Percentiles rank a stretch among this genome's conserved stretches.
Evolutionary conservation across 2,797 vertebrate genomes (phyloP).

Genomic region (Lagorchestes hirsutus): DNA sequence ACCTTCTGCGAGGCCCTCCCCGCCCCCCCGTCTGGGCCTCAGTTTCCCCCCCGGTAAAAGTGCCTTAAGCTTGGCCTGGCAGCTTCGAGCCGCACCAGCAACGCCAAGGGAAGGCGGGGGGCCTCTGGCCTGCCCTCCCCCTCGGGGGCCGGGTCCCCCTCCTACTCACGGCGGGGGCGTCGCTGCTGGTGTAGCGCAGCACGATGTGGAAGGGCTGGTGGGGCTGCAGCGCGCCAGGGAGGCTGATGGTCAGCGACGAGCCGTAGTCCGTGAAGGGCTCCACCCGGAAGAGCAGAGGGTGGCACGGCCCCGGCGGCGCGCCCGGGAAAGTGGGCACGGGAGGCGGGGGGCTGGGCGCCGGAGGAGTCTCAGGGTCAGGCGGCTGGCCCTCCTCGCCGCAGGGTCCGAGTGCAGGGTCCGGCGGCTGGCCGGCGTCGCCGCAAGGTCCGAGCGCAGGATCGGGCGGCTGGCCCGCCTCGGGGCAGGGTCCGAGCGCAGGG

Average conservation of each 20-base stretch:
- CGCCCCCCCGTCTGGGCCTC: not conserved
- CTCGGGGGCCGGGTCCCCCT: not conserved
- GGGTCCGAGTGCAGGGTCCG: not conserved
- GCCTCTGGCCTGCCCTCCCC: not conserved
- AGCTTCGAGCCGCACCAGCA: not conserved
- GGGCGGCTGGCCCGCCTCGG: too few species aligned
- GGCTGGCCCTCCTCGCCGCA: slow-evolving; percentile 68
- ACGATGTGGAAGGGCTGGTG: slow-evolving; percentile 92
- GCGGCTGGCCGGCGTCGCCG: too few species aligned
- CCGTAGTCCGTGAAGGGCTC: slow-evolving; percentile 92
- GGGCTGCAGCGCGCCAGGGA: slow-evolving; percentile 87
- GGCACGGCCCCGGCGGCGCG: slow-evolving; percentile 74
- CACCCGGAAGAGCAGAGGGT: slow-evolving; percentile 85
- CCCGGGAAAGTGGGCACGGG: slow-evolving; percentile 66
- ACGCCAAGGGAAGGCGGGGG: not conserved
- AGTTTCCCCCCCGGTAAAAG: not conserved
- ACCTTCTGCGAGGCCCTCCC: not conserved
- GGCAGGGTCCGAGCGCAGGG: too few species aligned
- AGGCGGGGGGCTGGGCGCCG: slow-evolving; percentile 54
- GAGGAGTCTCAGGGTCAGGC: slow-evolving; percentile 59
- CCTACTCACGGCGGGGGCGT: slow-evolving; percentile 94
- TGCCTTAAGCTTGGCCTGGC: not conserved
- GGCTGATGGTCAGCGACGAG: slow-evolving; percentile 90
- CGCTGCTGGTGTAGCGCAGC: slow-evolving; percentile 93
- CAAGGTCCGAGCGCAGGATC: too few species aligned